Evolutionary conservation across 2,113 vertebrate genomes (phyloP).

Genomic region (Lota lota): DNA sequence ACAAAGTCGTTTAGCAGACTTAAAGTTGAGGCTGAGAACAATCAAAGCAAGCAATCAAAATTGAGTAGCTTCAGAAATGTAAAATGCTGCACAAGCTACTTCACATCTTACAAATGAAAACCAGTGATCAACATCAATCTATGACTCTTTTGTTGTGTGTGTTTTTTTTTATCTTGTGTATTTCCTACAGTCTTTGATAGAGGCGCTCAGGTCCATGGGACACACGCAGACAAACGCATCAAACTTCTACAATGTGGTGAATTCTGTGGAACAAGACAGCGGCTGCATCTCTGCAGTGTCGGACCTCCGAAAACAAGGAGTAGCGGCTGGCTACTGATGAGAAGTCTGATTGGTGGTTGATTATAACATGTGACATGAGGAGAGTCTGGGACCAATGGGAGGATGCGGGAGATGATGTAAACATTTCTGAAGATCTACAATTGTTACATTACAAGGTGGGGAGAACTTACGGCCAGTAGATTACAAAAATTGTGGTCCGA

Average conservation of each 20-base stretch:
- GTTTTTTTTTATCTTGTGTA: neutral
- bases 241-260: conserved; percentile 75
- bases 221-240: conserved; percentile 30
- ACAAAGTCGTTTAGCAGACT: neutral
- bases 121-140: neutral
- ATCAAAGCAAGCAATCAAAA: no score
- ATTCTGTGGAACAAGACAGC: conserved; percentile 76
- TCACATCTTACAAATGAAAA: neutral
- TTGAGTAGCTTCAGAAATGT: no score
- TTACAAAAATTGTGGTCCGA: no score
- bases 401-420: no score
- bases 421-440: no score
- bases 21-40: neutral
- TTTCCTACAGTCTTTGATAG: conserved; percentile 62
- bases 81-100: neutral
- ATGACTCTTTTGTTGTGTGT: neutral
- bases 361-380: no score
- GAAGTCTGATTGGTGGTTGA: no score
- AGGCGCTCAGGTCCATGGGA: conserved; percentile 61
- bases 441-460: no score
- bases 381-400: no score
- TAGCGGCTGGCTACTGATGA: conserved; percentile 80
- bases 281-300: conserved; percentile 78
- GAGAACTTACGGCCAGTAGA: no score
- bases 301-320: conserved; percentile 80